A percentile compares a stretch with the other conserved stretches of the same genome.
phyloP scores from a whole-genome alignment of 2,888 invertebrate species.

The Hylaea fasciaria region DNA sequence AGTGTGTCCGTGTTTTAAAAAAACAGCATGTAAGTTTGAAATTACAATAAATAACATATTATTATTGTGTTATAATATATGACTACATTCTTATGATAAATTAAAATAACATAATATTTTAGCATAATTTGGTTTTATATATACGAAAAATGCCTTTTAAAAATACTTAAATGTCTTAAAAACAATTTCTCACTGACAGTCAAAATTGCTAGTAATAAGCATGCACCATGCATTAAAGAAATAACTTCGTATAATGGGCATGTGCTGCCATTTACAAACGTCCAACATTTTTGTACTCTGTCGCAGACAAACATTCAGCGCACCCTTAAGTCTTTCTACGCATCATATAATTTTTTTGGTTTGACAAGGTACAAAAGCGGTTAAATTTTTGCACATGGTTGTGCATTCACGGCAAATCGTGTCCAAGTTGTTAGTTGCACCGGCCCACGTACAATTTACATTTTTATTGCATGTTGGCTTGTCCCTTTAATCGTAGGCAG shows the following conservation, averaged over 20 bases:
- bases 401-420: constrained; percentile 39
- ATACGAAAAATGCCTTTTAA: constrained; percentile 1
- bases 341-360: background rate
- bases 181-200: constrained; percentile 20
- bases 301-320: background rate
- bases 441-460: constrained; percentile 57
- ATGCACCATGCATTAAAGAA: constrained; percentile 30
- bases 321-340: too few relatives aligned
- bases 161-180: constrained; percentile 10
- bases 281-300: constrained; percentile 10
- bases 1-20: too few relatives aligned
- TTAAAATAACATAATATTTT: background rate
- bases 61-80: too few relatives aligned
- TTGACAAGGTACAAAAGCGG: constrained; percentile 16
- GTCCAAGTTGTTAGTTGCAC: constrained; percentile 42
- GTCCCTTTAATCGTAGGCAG: constrained; percentile 35
- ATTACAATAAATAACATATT: too few relatives aligned
- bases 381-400: constrained; percentile 33
- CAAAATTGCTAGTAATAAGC: constrained; percentile 35
- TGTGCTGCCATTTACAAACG: constrained; percentile 18
- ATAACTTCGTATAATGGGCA: constrained; percentile 25
- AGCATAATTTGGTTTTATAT: constrained; percentile 3
- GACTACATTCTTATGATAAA: background rate
- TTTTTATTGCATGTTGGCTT: constrained; percentile 61
- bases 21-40: too few relatives aligned